Percentiles rank a stretch among this genome's conserved stretches.
Conservation (phyloP, 2,888 invertebrate genomes). For the Papilio elwesi region DNA sequence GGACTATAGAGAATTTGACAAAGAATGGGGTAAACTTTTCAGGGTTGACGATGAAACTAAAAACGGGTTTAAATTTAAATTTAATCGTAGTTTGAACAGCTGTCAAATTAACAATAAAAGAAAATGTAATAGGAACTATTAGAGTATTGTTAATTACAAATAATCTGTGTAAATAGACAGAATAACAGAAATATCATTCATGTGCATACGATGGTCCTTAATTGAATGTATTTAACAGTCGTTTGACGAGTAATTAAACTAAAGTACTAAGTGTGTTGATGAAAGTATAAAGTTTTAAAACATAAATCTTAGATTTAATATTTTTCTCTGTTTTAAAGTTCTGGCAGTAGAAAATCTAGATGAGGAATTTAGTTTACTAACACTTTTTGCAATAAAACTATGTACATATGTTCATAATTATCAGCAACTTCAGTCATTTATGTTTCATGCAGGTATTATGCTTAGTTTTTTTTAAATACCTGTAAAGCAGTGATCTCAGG, state of each 20-base stretch:
- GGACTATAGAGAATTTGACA: conserved; percentile 66
- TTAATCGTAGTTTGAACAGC: conserved; percentile 76
- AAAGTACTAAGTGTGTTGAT: neutral
- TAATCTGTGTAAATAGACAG: neutral
- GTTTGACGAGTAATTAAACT: conserved; percentile 1
- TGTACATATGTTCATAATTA: no score
- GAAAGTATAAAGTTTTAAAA: neutral
- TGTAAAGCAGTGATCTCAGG: no score
- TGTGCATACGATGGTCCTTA: conserved; percentile 22
- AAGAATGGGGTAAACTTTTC: conserved; percentile 59
- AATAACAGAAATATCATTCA: conserved; percentile 6
- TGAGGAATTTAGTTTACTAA: neutral
- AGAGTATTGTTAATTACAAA: conserved; percentile 33
- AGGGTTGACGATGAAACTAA: conserved; percentile 58
- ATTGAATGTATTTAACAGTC: neutral
- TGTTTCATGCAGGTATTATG: no score
- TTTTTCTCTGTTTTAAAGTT: no score
- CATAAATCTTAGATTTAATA: no score
- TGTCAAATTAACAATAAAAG: conserved; percentile 71
- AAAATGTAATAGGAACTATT: conserved; percentile 61
- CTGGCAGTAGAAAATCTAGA: no score
- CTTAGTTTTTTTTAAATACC: no score
- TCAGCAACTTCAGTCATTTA: no score
- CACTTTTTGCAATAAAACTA: no score
- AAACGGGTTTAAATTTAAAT: conserved; percentile 72